Evolutionary conservation across 1,140 invertebrate genomes (phyloP).

Genomic region (Brachionus manjavacas): DNA sequence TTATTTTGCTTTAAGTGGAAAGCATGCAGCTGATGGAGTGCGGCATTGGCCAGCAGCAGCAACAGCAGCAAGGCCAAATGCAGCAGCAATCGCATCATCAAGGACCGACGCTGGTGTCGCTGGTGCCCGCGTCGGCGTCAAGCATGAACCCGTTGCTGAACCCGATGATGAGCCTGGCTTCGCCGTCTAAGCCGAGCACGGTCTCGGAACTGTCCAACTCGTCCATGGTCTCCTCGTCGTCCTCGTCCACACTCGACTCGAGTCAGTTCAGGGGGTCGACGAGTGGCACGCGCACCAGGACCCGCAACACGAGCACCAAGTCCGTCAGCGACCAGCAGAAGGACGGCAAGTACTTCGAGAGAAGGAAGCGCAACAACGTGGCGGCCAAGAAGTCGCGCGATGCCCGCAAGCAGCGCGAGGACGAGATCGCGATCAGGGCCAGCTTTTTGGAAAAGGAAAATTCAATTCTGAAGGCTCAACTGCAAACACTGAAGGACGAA

Average conservation of each 20-base stretch:
- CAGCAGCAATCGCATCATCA: background rate
- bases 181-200: conserved; percentile 14
- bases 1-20: background rate
- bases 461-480: conserved; percentile 72
- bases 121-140: background rate
- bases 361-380: conserved; percentile 77
- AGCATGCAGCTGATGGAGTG: background rate
- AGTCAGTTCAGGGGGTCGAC: background rate
- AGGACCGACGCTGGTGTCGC: background rate
- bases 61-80: background rate
- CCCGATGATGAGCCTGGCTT: background rate
- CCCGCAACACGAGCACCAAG: background rate
- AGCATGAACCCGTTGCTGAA: background rate
- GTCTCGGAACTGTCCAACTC: conserved; percentile 38
- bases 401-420: conserved; percentile 74
- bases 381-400: conserved; percentile 84
- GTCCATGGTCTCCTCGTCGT: conserved; percentile 39
- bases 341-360: conserved; percentile 81
- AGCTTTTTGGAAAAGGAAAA: conserved; percentile 78
- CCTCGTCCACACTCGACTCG: conserved; percentile 2
- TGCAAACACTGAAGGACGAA: conserved; percentile 73
- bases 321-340: conserved; percentile 73
- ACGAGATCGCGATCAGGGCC: conserved; percentile 71
- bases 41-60: background rate
- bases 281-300: background rate